Percentiles rank a stretch among this genome's conserved stretches.
These are phyloP conservation scores for Scaptomyza polygonia DNA, from an alignment of 2,888 invertebrate genomes.

Conservation along the genomic window DNA sequence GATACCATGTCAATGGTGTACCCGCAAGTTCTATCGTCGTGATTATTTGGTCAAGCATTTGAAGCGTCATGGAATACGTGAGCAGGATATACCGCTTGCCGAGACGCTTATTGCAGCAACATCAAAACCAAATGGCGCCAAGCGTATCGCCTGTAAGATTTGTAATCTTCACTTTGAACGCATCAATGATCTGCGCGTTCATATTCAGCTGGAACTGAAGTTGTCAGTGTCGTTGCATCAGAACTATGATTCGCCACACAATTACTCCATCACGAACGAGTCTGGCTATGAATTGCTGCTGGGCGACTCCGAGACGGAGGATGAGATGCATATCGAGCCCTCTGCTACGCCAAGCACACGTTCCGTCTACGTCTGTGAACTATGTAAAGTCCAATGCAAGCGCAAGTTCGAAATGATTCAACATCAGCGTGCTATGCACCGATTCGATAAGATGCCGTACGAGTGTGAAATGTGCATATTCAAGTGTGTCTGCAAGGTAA, in stretches of 20 bases:
- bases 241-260: slow-evolving; percentile 59
- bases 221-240: slow-evolving; percentile 58
- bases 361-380: slow-evolving; percentile 71
- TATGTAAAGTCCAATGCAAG: slow-evolving; percentile 78
- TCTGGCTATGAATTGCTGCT: slow-evolving; percentile 82
- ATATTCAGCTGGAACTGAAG: slow-evolving; percentile 72
- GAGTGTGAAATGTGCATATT: slow-evolving; percentile 86
- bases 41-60: slow-evolving; percentile 80
- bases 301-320: slow-evolving; percentile 84
- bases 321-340: slow-evolving; percentile 55
- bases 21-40: slow-evolving; percentile 77
- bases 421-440: slow-evolving; percentile 81
- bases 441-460: slow-evolving; percentile 85
- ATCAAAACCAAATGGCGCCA: slow-evolving; percentile 76
- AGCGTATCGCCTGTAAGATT: slow-evolving; percentile 76
- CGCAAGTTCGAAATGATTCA: slow-evolving; percentile 81
- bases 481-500: slow-evolving; percentile 85
- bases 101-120: slow-evolving; percentile 74
- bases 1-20: slow-evolving; percentile 81
- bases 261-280: slow-evolving; percentile 82
- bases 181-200: slow-evolving; percentile 68
- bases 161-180: slow-evolving; percentile 73
- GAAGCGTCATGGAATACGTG: slow-evolving; percentile 71
- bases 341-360: slow-evolving; percentile 15
- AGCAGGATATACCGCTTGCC: slow-evolving; percentile 68